phyloP scores from a whole-genome alignment of 2,888 invertebrate genomes.

The Hirtodrosophila trivittata region DNA sequence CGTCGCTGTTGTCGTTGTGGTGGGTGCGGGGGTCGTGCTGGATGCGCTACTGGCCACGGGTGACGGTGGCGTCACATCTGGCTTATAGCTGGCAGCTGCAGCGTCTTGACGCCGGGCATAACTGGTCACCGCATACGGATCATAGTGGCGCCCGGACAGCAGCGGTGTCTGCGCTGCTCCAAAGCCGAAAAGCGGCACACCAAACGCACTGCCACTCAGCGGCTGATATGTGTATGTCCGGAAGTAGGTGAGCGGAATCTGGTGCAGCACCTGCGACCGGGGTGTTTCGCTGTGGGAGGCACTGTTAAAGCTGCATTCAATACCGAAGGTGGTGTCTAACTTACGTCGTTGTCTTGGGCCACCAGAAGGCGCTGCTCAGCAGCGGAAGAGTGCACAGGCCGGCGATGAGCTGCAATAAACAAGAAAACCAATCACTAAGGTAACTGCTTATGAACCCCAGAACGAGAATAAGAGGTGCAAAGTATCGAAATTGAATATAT shows the following conservation, averaged over 20 bases:
- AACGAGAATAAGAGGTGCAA: too few relatives aligned
- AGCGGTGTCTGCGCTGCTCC: constrained; percentile 73
- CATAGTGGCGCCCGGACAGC: constrained; percentile 62
- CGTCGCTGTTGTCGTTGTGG: constrained; percentile 51
- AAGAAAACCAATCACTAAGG: too few relatives aligned
- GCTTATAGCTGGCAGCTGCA: constrained; percentile 20
- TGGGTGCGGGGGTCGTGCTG: constrained; percentile 32
- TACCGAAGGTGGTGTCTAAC: constrained; percentile 23
- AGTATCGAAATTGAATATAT: too few relatives aligned
- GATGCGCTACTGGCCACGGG: constrained; percentile 1
- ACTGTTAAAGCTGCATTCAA: neutral
- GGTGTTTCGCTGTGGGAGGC: constrained; percentile 60
- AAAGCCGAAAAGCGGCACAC: constrained; percentile 74
- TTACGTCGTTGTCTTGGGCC: constrained; percentile 76
- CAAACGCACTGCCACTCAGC: constrained; percentile 67
- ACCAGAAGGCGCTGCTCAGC: constrained; percentile 72
- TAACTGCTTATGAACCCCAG: too few relatives aligned
- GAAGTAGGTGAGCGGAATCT: constrained; percentile 82
- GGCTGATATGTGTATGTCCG: constrained; percentile 83
- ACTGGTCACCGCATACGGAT: constrained; percentile 65
- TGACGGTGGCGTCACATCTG: constrained; percentile 58
- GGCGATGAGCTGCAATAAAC: constrained; percentile 40
- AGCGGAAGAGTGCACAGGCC: constrained; percentile 21
- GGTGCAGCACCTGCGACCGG: constrained; percentile 68
- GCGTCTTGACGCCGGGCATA: constrained; percentile 60